Percentiles rank a stretch among this genome's conserved stretches.
Evolutionary conservation across 2,888 invertebrate species (phyloP).

Genomic region (Theretra japonica): DNA sequence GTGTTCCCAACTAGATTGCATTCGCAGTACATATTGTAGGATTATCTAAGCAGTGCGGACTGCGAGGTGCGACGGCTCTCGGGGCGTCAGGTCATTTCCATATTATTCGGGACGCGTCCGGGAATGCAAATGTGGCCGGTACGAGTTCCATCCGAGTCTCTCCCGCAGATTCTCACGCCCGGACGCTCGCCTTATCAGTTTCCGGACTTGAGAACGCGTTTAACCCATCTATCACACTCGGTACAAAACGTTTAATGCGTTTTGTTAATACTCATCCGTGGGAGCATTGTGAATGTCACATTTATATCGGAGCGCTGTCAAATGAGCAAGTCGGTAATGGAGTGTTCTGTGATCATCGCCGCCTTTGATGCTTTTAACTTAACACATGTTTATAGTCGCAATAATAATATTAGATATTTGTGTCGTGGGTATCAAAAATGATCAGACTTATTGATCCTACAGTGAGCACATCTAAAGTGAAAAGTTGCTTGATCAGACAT

Average conservation of each 20-base stretch:
- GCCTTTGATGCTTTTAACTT: too few relatives aligned
- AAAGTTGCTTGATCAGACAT: too few relatives aligned
- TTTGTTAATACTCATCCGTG: neutral
- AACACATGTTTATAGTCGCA: too few relatives aligned
- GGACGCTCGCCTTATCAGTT: constrained; percentile 45
- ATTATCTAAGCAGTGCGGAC: constrained; percentile 54
- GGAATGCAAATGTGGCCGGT: constrained; percentile 69
- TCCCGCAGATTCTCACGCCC: constrained; percentile 45
- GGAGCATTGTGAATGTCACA: neutral
- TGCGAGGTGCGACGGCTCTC: constrained; percentile 33
- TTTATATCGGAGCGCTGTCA: neutral
- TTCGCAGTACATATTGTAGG: constrained; percentile 67
- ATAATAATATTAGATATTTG: too few relatives aligned
- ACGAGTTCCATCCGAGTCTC: constrained; percentile 25
- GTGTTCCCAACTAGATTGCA: constrained; percentile 49
- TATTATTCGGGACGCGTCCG: constrained; percentile 82
- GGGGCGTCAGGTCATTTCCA: constrained; percentile 71
- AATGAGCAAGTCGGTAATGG: too few relatives aligned
- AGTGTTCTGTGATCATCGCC: too few relatives aligned
- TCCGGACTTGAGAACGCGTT: constrained; percentile 50
- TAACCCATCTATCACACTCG: constrained; percentile 50
- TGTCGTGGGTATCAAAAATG: too few relatives aligned
- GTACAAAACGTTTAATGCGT: neutral
- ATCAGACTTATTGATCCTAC: too few relatives aligned
- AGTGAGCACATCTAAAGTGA: too few relatives aligned